phyloP scores from a whole-genome alignment of 92 coral and sea anemone species.

The Zoanthus sansibaricus region DNA sequence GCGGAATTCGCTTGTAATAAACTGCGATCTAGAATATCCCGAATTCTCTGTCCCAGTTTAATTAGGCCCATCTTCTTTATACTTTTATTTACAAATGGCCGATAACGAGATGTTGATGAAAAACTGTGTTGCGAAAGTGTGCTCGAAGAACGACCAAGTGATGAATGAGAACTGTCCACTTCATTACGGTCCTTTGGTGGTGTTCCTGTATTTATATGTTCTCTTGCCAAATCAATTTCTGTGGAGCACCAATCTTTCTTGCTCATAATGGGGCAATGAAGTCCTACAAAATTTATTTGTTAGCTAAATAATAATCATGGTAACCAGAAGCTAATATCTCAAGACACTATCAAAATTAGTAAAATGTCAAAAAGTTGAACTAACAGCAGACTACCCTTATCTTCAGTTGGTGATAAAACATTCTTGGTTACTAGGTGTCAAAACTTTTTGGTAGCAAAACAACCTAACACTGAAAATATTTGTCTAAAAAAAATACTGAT shows the following conservation, averaged over 20 bases:
- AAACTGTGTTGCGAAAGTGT: constrained; percentile 65
- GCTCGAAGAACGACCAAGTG: constrained; percentile 65
- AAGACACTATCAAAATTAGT: no score
- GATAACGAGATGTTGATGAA: constrained; percentile 87
- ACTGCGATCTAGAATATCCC: constrained; percentile 75
- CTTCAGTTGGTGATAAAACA: no score
- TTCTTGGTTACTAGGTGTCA: no score
- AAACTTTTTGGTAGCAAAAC: no score
- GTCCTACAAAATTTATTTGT: neutral
- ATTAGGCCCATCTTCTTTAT: constrained; percentile 93
- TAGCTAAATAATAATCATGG: no score
- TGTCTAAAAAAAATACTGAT: no score
- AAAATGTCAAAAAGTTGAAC: no score
- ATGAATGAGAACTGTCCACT: constrained; percentile 56
- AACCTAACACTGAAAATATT: no score
- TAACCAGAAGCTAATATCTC: no score
- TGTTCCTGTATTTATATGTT: neutral
- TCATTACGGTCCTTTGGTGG: constrained; percentile 40
- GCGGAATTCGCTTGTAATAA: constrained; percentile 71
- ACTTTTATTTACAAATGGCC: constrained; percentile 90
- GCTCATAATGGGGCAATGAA: constrained; percentile 20
- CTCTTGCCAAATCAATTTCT: neutral
- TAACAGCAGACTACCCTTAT: no score
- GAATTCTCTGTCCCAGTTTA: constrained; percentile 86
- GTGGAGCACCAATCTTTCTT: neutral